These are phyloP conservation scores for Rhinatrema bivittatum DNA, from an alignment of 2,797 vertebrate species.

Conservation along the genomic window DNA sequence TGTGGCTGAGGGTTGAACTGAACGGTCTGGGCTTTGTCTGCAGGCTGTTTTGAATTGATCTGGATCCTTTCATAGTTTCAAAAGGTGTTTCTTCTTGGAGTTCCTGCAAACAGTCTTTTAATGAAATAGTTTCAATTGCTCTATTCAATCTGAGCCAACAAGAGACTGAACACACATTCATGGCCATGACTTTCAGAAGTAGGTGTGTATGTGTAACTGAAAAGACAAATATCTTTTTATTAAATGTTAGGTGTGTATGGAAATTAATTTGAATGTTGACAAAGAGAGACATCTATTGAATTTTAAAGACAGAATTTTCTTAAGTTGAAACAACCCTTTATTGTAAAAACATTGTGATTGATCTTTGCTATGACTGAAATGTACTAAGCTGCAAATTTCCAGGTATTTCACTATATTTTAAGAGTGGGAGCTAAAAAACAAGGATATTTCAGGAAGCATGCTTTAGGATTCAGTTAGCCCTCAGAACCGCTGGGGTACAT, in stretches of 20 bases:
- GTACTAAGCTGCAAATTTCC: too few relatives aligned
- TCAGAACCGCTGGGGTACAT: too few relatives aligned
- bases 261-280: constrained; percentile 1
- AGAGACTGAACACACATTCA: too few relatives aligned
- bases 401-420: too few relatives aligned
- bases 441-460: too few relatives aligned
- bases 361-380: too few relatives aligned
- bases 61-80: constrained; percentile 4
- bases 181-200: not conserved
- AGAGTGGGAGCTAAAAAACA: too few relatives aligned
- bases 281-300: too few relatives aligned
- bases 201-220: constrained; percentile 1
- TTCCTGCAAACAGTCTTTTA: constrained; percentile 9
- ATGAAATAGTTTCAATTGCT: constrained; percentile 20
- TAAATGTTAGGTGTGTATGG: constrained; percentile 3
- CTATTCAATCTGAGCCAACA: constrained; percentile 1
- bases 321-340: too few relatives aligned
- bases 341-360: too few relatives aligned
- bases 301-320: too few relatives aligned
- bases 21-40: not conserved
- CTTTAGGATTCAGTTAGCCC: too few relatives aligned
- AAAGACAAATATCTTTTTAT: constrained; percentile 10
- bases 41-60: not conserved
- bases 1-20: not conserved
- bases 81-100: not conserved